phyloP scores from a whole-genome alignment of 2,797 vertebrate genomes.

The Philypnodon macrostomus region DNA sequence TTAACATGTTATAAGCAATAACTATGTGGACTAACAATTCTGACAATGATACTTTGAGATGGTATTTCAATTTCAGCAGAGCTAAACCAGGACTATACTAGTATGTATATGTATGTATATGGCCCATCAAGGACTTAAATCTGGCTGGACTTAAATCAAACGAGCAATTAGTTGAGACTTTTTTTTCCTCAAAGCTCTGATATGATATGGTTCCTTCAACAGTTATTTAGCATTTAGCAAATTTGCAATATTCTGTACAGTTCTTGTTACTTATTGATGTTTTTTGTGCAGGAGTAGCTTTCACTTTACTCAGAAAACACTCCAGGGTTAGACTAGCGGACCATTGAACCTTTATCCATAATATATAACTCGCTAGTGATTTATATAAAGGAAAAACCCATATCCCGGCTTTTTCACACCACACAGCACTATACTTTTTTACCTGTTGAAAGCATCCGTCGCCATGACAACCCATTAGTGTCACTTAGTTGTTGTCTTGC shows the following conservation, averaged over 20 bases:
- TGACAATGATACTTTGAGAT: too few relatives aligned
- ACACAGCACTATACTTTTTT: not conserved
- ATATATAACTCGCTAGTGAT: conserved; percentile 41
- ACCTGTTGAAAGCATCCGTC: conserved; percentile 21
- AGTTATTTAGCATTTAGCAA: too few relatives aligned
- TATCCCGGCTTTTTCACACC: conserved; percentile 2
- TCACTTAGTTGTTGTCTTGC: conserved; percentile 18
- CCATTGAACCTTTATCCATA: conserved; percentile 37
- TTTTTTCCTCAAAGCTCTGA: too few relatives aligned
- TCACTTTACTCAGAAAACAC: conserved; percentile 14
- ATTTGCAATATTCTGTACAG: not conserved
- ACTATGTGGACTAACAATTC: too few relatives aligned
- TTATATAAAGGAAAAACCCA: conserved; percentile 39
- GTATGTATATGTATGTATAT: too few relatives aligned
- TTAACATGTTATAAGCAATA: too few relatives aligned
- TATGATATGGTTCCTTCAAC: too few relatives aligned
- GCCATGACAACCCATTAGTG: conserved; percentile 27
- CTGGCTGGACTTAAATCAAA: too few relatives aligned
- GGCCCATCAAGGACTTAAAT: too few relatives aligned
- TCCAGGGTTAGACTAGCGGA: conserved; percentile 20
- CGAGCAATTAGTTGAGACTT: too few relatives aligned
- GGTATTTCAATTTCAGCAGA: too few relatives aligned
- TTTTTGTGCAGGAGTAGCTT: not conserved
- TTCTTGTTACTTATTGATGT: not conserved
- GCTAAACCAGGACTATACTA: too few relatives aligned